Percentiles rank a stretch among this genome's conserved stretches.
Conservation (phyloP, 2,113 vertebrate species). For the Xiphorhynchus elegans region DNA sequence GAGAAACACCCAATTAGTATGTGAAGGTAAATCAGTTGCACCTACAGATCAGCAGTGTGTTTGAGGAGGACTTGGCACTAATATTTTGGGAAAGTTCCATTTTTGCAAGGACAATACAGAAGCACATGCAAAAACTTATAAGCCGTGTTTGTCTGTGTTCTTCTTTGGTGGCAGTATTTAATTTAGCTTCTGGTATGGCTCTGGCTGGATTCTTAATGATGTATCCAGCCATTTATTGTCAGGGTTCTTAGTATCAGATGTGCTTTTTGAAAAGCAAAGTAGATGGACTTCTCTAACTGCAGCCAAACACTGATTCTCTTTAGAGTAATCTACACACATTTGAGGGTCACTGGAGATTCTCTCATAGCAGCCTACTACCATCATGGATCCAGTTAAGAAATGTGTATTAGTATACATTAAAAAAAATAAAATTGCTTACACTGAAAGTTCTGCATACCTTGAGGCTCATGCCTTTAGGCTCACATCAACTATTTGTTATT, state of each 20-base stretch:
- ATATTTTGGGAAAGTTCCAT: background rate
- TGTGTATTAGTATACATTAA: background rate
- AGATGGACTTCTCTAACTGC: background rate
- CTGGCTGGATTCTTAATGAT: slow-evolving; percentile 7
- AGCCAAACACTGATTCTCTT: background rate
- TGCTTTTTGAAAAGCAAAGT: background rate
- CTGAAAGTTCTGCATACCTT: background rate
- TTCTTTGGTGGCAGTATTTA: background rate
- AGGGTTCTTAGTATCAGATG: background rate
- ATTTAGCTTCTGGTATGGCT: background rate
- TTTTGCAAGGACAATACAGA: background rate
- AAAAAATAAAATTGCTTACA: background rate
- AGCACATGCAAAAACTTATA: background rate
- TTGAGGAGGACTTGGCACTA: background rate
- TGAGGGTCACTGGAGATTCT: background rate
- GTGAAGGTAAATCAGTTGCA: background rate
- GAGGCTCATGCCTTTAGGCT: background rate
- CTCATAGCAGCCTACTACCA: background rate
- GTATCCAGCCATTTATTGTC: background rate
- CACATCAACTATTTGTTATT: background rate
- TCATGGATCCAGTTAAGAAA: background rate
- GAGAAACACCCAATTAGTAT: background rate
- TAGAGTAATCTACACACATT: background rate
- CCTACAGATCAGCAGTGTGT: background rate
- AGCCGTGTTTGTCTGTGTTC: background rate